phyloP scores from a whole-genome alignment of 1,140 invertebrate genomes.

The Teleogryllus occipitalis region DNA sequence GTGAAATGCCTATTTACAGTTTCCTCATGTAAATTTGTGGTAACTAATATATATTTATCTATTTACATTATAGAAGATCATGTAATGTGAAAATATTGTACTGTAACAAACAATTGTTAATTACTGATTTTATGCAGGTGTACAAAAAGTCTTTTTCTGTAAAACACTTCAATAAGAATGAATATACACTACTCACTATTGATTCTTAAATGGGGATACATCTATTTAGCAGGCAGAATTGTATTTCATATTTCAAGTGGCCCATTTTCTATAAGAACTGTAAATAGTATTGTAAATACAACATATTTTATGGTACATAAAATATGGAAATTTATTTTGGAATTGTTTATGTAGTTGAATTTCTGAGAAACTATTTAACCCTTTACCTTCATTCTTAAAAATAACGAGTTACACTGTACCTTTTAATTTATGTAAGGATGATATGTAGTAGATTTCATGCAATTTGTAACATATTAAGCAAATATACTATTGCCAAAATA shows the following conservation, averaged over 20 bases:
- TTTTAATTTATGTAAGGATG: no score
- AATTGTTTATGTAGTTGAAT: neutral
- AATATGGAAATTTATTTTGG: neutral
- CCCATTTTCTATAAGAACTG: neutral
- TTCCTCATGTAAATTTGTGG: no score
- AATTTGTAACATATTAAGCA: no score
- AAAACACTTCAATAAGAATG: neutral
- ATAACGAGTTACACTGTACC: no score
- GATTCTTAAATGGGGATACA: neutral
- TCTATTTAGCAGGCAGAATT: neutral
- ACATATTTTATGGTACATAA: neutral
- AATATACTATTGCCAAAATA: no score
- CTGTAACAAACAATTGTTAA: neutral
- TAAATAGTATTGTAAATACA: neutral
- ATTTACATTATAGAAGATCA: neutral
- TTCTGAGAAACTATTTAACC: no score
- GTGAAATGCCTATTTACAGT: no score
- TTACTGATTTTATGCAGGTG: neutral
- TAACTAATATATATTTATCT: no score
- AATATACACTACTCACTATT: neutral
- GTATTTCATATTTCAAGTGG: neutral
- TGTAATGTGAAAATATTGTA: neutral
- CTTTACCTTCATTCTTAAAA: no score
- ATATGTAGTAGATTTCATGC: no score
- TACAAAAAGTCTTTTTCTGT: neutral